Evolutionary conservation across 2,888 invertebrate genomes (phyloP).

Genomic region (Drosophila gaucha): DNA sequence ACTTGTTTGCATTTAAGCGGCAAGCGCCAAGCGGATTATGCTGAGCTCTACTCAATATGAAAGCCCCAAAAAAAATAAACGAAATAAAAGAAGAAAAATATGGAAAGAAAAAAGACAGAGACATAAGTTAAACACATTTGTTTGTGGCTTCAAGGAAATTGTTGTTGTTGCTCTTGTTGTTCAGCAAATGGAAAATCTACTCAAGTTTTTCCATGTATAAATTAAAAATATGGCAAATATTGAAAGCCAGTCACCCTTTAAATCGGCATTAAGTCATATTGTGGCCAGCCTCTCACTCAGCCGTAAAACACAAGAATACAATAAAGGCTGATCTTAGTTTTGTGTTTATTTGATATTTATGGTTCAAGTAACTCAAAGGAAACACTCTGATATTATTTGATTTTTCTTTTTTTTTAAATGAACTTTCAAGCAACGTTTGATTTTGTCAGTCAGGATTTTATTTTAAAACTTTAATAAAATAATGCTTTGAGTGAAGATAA

Average conservation of each 20-base stretch:
- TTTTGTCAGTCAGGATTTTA: too few relatives aligned
- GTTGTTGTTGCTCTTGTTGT: background rate
- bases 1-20: slow-evolving; percentile 76
- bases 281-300: slow-evolving; percentile 7
- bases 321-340: slow-evolving; percentile 6
- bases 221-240: slow-evolving; percentile 21
- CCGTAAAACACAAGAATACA: slow-evolving; percentile 17
- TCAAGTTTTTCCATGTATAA: slow-evolving; percentile 25
- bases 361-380: slow-evolving; percentile 23
- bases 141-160: slow-evolving; percentile 18
- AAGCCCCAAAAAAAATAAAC: slow-evolving; percentile 8
- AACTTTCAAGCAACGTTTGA: too few relatives aligned
- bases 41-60: slow-evolving; percentile 14
- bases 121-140: slow-evolving; percentile 26
- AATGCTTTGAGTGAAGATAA: too few relatives aligned
- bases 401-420: slow-evolving; percentile 6
- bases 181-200: slow-evolving; percentile 27
- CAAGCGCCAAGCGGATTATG: slow-evolving; percentile 75
- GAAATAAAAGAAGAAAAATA: background rate
- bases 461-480: too few relatives aligned
- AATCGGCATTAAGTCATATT: slow-evolving; percentile 23
- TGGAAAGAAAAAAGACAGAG: background rate
- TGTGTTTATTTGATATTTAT: slow-evolving; percentile 32
- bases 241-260: slow-evolving; percentile 18
- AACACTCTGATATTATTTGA: slow-evolving; percentile 8